A percentile compares a stretch with the other conserved stretches of the same genome.
phyloP scores from a whole-genome alignment of 2,888 invertebrate species.

The Clivina fossor region DNA sequence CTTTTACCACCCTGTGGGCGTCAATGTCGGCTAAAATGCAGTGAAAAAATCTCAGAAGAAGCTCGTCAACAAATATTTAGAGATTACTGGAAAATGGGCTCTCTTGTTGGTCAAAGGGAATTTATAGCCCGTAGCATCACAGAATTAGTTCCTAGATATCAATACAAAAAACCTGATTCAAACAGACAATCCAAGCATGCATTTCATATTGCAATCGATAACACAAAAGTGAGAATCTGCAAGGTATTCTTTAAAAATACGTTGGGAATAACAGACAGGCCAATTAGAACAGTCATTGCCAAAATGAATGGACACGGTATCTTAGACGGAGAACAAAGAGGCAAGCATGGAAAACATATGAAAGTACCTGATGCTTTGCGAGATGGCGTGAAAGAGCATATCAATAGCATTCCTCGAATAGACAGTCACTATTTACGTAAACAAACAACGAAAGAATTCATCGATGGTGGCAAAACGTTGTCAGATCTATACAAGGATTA shows the following conservation, averaged over 20 bases:
- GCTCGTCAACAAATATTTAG: slow-evolving; percentile 12
- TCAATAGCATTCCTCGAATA: slow-evolving; percentile 42
- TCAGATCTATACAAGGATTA: slow-evolving; percentile 41
- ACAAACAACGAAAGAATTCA: slow-evolving; percentile 39
- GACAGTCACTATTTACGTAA: slow-evolving; percentile 42
- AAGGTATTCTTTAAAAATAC: slow-evolving; percentile 35
- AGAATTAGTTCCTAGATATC: slow-evolving; percentile 9
- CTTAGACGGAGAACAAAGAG: slow-evolving; percentile 39
- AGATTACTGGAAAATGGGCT: slow-evolving; percentile 15
- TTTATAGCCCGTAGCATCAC: slow-evolving; percentile 6
- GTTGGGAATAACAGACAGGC: slow-evolving; percentile 33
- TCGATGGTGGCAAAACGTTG: slow-evolving; percentile 42
- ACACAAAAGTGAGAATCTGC: slow-evolving; percentile 35
- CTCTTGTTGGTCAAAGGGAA: slow-evolving; percentile 9
- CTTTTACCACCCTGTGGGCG: slow-evolving; percentile 30
- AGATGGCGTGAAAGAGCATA: slow-evolving; percentile 39
- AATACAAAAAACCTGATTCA: slow-evolving; percentile 38
- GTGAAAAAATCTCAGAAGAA: slow-evolving; percentile 15
- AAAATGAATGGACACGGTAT: slow-evolving; percentile 32
- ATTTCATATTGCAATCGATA: slow-evolving; percentile 39
- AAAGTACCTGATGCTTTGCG: slow-evolving; percentile 36
- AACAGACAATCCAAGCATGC: slow-evolving; percentile 38
- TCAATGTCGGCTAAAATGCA: slow-evolving; percentile 29
- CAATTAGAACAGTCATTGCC: slow-evolving; percentile 29
- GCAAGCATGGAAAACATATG: slow-evolving; percentile 42